Base-by-base conservation (phyloP, 2,797 vertebrate species). In the Petrocephalus schoutedeni region DNA sequence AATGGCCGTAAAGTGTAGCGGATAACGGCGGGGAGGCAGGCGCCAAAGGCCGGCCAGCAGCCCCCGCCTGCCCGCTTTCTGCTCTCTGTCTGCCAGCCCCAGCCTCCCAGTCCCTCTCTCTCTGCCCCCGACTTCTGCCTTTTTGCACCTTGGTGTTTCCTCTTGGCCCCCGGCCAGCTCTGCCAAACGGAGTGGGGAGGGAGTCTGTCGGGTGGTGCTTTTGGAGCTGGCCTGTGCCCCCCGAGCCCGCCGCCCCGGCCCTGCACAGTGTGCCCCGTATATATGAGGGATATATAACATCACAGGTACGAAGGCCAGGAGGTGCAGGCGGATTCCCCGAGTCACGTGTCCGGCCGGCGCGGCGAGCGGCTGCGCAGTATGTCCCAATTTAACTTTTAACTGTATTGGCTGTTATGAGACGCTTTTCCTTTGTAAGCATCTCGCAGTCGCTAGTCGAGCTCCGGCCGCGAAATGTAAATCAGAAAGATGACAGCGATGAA, bases 131-230 rank as follows among this genome's bases (percentile, higher is more conserved):
- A 10, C 80, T 32, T 74, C 53, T 88, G n/a, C 74, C 12, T 21
- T 21, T 85, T 14, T 19, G 54, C 67, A n/a, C 16, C n/a, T 86
- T 58, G 58, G 58, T 86, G 45, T 53, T 16, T 61, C 49, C 21
- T 41, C 21, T 67, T 23, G 83, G 82, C 64, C 82, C 23, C 58
- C 23, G 58, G 32, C 64, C 64, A 41, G 28, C 56, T 86, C 3
- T 51, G 93, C 93, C 92, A 90, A 89, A 89, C 88, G 88, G 88
- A 89, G 89, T 90, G 91, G 91, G 92, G 53, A 16, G 49, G 56
- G 54, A 74, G 14, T 74, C 14, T 74, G 67, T 74, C 41, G 53
- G 45, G 49, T 67, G 36, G 36, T 64, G 59, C 23, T 36, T 58
- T 88, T 51, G 57, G 10, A 59, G n/a, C n/a, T n/a, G n/a, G n/a